These are phyloP conservation scores for Dorcus hopei DNA, from an alignment of 2,888 invertebrate species.

Conservation along the genomic window DNA sequence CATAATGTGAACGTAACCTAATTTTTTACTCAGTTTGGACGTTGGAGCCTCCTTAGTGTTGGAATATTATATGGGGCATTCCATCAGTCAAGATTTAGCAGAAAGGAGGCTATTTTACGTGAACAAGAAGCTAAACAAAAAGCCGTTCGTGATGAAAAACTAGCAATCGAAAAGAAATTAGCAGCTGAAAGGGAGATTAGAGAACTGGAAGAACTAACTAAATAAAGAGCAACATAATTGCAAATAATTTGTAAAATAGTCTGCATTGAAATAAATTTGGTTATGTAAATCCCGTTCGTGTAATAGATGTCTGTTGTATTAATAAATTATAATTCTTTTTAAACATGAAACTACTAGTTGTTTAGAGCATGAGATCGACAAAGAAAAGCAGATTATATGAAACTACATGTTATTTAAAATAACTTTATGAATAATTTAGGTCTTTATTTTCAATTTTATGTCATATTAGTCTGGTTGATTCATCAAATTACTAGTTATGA, in stretches of 20 bases:
- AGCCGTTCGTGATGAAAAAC: conserved; percentile 65
- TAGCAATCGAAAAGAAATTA: conserved; percentile 68
- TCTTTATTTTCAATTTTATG: no score
- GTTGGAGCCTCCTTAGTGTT: conserved; percentile 73
- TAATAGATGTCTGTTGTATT: background rate
- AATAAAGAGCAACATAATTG: background rate
- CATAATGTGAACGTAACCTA: conserved; percentile 13
- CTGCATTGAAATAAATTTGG: no score
- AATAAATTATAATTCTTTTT: no score
- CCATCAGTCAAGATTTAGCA: conserved; percentile 66
- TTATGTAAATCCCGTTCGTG: no score
- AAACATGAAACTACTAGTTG: no score
- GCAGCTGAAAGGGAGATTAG: conserved; percentile 54
- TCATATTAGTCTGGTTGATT: no score
- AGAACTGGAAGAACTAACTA: conserved; percentile 39
- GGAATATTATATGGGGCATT: conserved; percentile 75
- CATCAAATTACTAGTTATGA: no score
- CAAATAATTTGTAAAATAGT: no score
- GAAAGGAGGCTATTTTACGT: conserved; percentile 61
- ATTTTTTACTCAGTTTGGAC: conserved; percentile 60
- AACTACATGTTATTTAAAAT: no score
- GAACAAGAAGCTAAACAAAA: conserved; percentile 68
- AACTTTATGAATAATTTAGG: no score
- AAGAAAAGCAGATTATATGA: no score
- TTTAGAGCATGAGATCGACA: no score